phyloP scores from a whole-genome alignment of 2,888 invertebrate genomes.

The Mesochorus sp. region DNA sequence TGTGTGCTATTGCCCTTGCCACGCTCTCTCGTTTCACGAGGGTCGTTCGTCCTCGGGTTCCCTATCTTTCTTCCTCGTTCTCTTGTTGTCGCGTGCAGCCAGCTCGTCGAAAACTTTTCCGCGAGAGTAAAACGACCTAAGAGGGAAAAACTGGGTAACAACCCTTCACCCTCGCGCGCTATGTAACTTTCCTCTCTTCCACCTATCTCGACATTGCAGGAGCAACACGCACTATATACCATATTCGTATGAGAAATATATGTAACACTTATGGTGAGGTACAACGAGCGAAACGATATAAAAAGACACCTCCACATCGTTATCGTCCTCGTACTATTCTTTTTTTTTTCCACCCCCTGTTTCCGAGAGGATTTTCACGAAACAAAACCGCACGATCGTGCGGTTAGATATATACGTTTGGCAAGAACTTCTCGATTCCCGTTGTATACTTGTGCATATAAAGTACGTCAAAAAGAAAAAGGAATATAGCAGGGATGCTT shows the following conservation, averaged over 20 bases:
- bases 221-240: background rate
- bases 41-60: constrained; percentile 33
- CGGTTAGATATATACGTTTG: background rate
- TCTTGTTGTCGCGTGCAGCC: constrained; percentile 50
- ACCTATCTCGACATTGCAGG: constrained; percentile 37
- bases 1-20: constrained; percentile 22
- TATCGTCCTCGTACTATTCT: background rate
- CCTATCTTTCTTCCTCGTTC: constrained; percentile 25
- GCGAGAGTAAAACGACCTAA: constrained; percentile 41
- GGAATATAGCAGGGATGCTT: constrained; percentile 14
- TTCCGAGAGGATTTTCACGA: constrained; percentile 20
- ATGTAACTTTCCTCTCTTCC: background rate
- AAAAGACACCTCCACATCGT: constrained; percentile 21
- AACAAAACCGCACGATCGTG: constrained; percentile 19
- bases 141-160: constrained; percentile 54
- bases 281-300: constrained; percentile 36
- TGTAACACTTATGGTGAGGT: constrained; percentile 8
- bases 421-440: background rate
- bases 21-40: constrained; percentile 28
- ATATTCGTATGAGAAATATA: background rate
- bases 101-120: constrained; percentile 54
- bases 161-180: constrained; percentile 48
- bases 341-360: background rate
- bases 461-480: background rate
- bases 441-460: background rate